Percentiles rank a stretch among this genome's conserved stretches.
These are phyloP conservation scores for Conops quadrifasciatus DNA, from an alignment of 2,888 invertebrate genomes.

Conservation along the genomic window DNA sequence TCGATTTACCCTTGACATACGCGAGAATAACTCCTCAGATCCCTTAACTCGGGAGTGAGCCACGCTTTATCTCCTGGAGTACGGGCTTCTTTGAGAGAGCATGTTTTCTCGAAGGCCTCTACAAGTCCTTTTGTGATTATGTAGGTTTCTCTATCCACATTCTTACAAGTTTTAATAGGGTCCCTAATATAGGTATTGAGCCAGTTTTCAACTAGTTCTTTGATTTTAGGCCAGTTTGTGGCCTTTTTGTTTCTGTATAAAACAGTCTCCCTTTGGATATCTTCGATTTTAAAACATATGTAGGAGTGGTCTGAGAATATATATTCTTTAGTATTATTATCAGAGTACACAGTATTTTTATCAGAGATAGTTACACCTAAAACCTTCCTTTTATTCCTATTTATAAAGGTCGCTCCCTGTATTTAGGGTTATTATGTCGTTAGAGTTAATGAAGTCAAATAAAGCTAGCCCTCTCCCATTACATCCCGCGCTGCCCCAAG, in stretches of 20 bases:
- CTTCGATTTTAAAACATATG: not conserved
- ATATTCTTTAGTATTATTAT: not conserved
- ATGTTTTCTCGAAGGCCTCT: too few species aligned
- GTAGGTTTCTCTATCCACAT: too few species aligned
- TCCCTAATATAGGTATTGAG: not conserved
- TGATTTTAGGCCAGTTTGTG: not conserved
- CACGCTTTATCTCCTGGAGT: not conserved
- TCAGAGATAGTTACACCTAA: not conserved
- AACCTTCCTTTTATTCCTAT: not conserved
- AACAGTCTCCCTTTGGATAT: not conserved
- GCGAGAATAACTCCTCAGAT: not conserved
- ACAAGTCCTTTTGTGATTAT: too few species aligned
- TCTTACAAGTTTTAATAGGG: not conserved
- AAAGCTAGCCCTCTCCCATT: too few species aligned
- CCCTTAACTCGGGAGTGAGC: too few species aligned
- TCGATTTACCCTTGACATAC: not conserved
- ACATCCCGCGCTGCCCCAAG: too few species aligned
- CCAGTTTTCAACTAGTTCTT: not conserved
- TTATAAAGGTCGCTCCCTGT: too few species aligned
- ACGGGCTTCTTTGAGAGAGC: too few species aligned
- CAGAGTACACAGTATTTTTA: not conserved
- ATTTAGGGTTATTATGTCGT: too few species aligned
- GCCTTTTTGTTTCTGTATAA: not conserved
- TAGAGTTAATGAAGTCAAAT: too few species aligned
- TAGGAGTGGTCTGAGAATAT: not conserved